Conservation (phyloP, 2,888 invertebrate genomes). For the Lasioglossum malachurum region DNA sequence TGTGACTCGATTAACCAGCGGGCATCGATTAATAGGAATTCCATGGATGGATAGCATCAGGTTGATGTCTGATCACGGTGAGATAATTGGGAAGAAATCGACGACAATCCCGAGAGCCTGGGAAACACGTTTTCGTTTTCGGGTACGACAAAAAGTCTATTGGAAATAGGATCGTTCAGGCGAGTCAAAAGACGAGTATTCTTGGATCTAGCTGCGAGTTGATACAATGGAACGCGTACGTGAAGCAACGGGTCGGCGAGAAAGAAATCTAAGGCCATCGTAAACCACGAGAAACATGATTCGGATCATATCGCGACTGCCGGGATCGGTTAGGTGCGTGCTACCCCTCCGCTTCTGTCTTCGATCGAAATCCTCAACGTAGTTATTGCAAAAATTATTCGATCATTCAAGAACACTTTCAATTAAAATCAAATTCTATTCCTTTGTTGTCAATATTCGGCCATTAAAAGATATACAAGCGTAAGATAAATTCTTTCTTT, state of each 20-base stretch:
- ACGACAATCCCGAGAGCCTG: not conserved
- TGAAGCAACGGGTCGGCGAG: not conserved
- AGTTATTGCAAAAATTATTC: not conserved
- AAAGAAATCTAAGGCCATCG: constrained; percentile 33
- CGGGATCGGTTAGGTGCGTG: constrained; percentile 6
- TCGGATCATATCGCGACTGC: constrained; percentile 3
- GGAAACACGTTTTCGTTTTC: constrained; percentile 7
- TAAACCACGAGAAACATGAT: constrained; percentile 37
- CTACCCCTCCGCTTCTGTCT: not conserved
- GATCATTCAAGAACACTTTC: not conserved
- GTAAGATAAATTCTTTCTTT: not conserved
- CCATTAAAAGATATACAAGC: not conserved
- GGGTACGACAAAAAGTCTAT: constrained; percentile 25
- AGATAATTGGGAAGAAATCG: constrained; percentile 12
- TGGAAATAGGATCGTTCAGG: constrained; percentile 6
- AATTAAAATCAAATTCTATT: not conserved
- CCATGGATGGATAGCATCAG: not conserved
- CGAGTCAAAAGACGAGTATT: constrained; percentile 33
- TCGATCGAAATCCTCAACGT: not conserved
- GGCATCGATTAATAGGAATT: not conserved
- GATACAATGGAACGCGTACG: constrained; percentile 18
- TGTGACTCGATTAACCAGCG: not conserved
- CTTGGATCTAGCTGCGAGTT: not conserved
- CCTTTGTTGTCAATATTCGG: not conserved
- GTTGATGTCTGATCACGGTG: not conserved